Evolutionary conservation across 2,797 vertebrate genomes (phyloP), one percentile per base, ranked within the genome.

Genomic region (Hylomyscus alleni): DNA sequence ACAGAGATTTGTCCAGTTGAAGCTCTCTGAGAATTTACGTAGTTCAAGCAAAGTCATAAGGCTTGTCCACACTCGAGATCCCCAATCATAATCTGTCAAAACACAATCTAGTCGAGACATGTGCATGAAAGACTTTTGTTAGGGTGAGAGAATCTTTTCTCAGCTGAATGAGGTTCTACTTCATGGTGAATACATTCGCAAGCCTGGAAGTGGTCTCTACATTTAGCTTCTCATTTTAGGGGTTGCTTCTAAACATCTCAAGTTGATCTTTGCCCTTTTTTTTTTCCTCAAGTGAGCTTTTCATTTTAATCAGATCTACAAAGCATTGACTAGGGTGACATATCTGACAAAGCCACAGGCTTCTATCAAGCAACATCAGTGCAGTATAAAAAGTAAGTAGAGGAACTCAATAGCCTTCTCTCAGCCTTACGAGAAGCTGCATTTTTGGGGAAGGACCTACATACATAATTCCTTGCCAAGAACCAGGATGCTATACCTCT

Each of bases 261-360:
- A 65, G 82, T 84, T 95, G 80, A 67, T 67, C 62, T 81, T 94
- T 95, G 65, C 44, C 44, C 13, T 14, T 9, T 54, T 54, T 54
- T 14, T 54, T 54, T 15, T 15, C 54, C 15, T 4, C 65, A 67
- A 86, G 69, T 91, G 83, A 97, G 96, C 83, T 52, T 95, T 95
- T 93, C 89, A 93, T 90, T 97, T 96, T 93, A 90, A 92, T 88
- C 65, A 73, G 97, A 95, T 44, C 90, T 83, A 95, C 88, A 92
- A 91, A 97, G 92, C 92, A 73, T 83, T 95, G 92, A 95, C 10
- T 93, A 89, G 97, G 93, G 95, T 92, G 26, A 93, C 26, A 10
- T 95, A 97, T 95, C 94, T 97, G 96, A 95, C 94, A 97, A 98
- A 98, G 94, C 92, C 95, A 96, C 44, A 80, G 75, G 82, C 84